Evolutionary conservation across 2,888 invertebrate species (phyloP), one percentile per base, ranked within the genome.

Genomic region (Heliconius aoede): DNA sequence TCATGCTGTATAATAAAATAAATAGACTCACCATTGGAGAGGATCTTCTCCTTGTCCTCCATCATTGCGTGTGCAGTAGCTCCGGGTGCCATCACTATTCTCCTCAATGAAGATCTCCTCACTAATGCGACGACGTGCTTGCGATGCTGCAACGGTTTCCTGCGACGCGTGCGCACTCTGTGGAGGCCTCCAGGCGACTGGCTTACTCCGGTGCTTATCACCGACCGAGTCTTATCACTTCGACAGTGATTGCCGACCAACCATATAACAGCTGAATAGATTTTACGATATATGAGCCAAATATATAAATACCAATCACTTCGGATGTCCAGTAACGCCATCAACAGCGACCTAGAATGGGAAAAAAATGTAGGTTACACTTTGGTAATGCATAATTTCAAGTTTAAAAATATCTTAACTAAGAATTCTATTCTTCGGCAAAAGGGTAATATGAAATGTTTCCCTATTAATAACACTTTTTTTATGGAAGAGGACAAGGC

Each of bases 31-130:
- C 85, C 84, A 78, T 81, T 82, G 76, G 91, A 89, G 36, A 93
- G 89, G 26, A 90, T 85, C 83, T 95, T 94, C 85, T 94, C 94
- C 85, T 94, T 95, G 84, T 95, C 95, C 83, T 94, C 95, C 90
- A 94, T 91, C 94, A 95, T 94, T 60, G 93, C 85, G 83, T 95
- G 95, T 79, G 95, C 94, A 79, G 95, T 94, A 73, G 95, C 92
- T 90, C 94, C 94, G 69, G 95, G 95, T 85, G 95, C 95, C 95
- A 95, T 95, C 30, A 91, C 93, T 81, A 93, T 93, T 84, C 93
- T 90, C 84, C 92, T 91, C 75, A 93, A 83, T 78, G 93, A 93
- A 80, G 91, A 90, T 91, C 93, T 93, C 81, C 93, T 89, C 78
- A 90, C 88, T 85, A 94, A 87, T 81, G 93, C 92, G 82, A 92